phyloP scores from a whole-genome alignment of 2,797 vertebrate species.

The Chrysocyon brachyurus region DNA sequence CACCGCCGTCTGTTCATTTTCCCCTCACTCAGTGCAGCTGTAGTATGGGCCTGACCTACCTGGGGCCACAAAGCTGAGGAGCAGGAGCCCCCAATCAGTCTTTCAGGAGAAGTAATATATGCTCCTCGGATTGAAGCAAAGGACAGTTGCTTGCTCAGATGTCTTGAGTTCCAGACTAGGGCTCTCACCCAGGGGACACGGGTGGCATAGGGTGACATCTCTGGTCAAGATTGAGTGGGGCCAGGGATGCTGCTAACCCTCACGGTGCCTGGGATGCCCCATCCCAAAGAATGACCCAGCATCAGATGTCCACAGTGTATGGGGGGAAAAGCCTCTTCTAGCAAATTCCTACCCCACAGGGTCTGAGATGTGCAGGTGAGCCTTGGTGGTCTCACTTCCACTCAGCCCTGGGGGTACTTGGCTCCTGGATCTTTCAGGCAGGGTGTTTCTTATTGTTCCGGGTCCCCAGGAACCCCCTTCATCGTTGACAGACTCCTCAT shows the following conservation, averaged over 20 bases:
- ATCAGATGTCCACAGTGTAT: neutral
- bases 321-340: neutral
- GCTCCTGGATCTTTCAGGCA: neutral
- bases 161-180: neutral
- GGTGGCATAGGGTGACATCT: neutral
- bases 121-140: neutral
- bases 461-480: neutral
- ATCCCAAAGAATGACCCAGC: neutral
- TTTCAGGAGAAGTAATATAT: fast-evolving
- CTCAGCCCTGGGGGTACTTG: neutral
- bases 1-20: neutral
- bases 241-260: neutral
- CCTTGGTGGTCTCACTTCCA: neutral
- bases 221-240: neutral
- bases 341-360: neutral
- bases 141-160: neutral
- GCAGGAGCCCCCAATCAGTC: neutral
- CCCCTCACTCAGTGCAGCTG: neutral
- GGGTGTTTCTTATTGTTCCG: neutral
- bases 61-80: fast-evolving
- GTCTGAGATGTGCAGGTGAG: neutral
- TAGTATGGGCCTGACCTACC: neutral
- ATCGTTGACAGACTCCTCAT: neutral
- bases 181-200: neutral
- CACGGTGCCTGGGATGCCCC: neutral